Conservation (phyloP, 2,797 vertebrate genomes). For the Sebastiscus tertius region DNA sequence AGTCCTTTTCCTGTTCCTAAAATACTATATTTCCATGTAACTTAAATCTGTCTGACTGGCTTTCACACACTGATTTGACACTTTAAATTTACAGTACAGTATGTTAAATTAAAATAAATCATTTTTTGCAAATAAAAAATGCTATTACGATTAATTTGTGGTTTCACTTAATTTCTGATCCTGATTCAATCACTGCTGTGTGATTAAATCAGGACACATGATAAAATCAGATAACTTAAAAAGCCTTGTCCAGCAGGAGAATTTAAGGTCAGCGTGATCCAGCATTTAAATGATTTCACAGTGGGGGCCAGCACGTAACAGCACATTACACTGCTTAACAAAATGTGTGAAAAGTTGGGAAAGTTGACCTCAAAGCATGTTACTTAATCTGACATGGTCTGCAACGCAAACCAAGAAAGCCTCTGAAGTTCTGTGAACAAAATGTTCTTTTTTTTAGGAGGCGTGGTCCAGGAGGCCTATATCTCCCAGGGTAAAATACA, state of each 20-base stretch:
- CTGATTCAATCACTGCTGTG: neutral
- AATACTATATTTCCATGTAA: neutral
- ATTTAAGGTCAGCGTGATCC: neutral
- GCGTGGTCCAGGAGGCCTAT: slow-evolving; percentile 73
- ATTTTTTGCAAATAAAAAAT: neutral
- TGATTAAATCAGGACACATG: neutral
- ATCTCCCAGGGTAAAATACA: slow-evolving; percentile 36
- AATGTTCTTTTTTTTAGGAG: slow-evolving; percentile 80
- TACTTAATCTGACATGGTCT: slow-evolving; percentile 73
- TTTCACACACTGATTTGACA: neutral
- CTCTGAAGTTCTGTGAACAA: slow-evolving; percentile 78
- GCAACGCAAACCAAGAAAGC: slow-evolving; percentile 70
- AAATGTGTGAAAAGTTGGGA: slow-evolving; percentile 56
- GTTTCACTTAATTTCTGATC: neutral
- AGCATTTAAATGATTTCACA: neutral
- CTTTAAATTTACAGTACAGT: neutral
- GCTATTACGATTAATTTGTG: neutral
- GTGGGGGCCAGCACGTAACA: neutral
- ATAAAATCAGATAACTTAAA: neutral
- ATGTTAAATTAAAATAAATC: neutral
- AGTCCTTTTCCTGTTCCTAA: neutral
- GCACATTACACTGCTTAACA: neutral
- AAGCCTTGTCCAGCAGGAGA: neutral
- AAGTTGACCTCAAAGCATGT: slow-evolving; percentile 66
- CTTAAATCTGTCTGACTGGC: neutral